phyloP scores from a whole-genome alignment of 2,797 vertebrate genomes.

The Anguilla pacifica region DNA sequence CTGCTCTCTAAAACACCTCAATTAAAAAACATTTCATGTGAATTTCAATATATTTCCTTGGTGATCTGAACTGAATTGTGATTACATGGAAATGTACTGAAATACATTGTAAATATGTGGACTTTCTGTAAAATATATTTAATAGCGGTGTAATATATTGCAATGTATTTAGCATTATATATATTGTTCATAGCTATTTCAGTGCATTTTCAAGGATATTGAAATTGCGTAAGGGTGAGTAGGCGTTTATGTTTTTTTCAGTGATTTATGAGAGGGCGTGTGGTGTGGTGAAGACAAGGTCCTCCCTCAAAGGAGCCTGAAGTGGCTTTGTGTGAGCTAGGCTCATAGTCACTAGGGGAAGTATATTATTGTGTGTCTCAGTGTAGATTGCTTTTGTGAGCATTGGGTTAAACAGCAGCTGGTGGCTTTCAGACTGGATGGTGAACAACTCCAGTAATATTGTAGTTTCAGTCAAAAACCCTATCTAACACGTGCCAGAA shows the following conservation, averaged over 20 bases:
- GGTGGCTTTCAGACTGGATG: background rate
- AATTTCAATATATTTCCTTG: no score
- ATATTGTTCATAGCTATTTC: no score
- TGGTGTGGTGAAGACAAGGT: background rate
- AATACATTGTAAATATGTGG: no score
- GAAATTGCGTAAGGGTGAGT: background rate
- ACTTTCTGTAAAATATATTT: no score
- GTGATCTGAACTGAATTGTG: no score
- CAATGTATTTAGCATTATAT: no score
- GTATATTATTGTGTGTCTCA: background rate
- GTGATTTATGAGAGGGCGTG: background rate
- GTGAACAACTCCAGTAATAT: background rate
- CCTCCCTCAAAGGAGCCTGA: no score
- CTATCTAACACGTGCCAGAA: background rate
- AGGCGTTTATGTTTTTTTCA: background rate
- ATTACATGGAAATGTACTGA: no score
- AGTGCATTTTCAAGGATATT: no score
- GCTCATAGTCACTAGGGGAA: background rate
- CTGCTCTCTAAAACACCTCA: no score
- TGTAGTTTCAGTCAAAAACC: background rate
- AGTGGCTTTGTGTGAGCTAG: background rate
- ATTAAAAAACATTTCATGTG: no score
- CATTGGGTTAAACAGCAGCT: background rate
- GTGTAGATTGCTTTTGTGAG: background rate
- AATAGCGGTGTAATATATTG: no score